Evolutionary conservation across 2,113 vertebrate genomes (phyloP), one percentile per base, ranked within the genome.

Genomic region (Chloropsis cyanopogon): DNA sequence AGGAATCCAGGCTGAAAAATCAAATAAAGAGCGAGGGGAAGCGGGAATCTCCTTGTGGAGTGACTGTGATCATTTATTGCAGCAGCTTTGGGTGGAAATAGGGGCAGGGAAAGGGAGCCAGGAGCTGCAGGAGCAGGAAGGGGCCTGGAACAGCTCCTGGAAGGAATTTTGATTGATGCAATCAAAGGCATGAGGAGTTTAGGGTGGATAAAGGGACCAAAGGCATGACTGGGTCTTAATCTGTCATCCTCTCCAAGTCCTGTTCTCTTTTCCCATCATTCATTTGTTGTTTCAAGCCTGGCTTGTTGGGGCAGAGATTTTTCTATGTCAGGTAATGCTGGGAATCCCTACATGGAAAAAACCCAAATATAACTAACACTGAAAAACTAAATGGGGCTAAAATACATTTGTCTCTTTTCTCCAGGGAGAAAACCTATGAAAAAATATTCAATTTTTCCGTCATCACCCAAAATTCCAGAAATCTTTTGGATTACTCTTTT

Each of bases 1-100:
- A 14, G 50, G 69, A 87, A 90, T 85, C 26, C 28, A 68, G 78
- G 35, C 83, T 93, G 93, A 63, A 80, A 88, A 91, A 79, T 59
- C 11, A 44, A 68, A 47, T 7, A 9, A 31, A 85, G 42, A n/a
- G 44, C 0, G 31, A 69, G 35, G 37, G 46, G 42, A n/a, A 68
- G 64, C 2, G 11, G 39, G 47, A 52, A 77, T 46, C 66, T 72
- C 39, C 1, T 88, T 12, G 19, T 11, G 24, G 8, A 37, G 63
- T 59, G 61, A 11, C 53, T 50, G 22, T 23, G 81, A 33, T 17
- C 3, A 0, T 35, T 83, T 39, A 46, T n/a, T 53, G 71, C 66
- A 39, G 75, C 65, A 46, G 56, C 39, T 16, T 47, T 46, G 31
- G 78, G 63, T 70, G 82, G 33, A 52, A 46, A n/a, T 0, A 16